Base-by-base conservation (phyloP, 1,140 invertebrate species). In the Melanaphis sacchari region DNA sequence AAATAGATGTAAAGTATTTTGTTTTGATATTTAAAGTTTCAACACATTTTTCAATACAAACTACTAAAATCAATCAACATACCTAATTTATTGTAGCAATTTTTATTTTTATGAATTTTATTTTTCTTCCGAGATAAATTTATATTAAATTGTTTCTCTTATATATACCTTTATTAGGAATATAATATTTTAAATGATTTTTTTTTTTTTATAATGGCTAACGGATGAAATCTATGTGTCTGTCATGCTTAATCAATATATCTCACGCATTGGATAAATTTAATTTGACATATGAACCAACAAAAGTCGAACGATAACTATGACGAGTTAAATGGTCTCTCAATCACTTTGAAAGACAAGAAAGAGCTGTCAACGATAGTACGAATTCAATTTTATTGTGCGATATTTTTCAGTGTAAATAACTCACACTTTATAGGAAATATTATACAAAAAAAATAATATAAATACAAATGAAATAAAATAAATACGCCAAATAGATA, bases 351-450 rank as follows among this genome's bases (percentile, higher is more conserved):
- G 15, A 36, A 46, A 46, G 41, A 88, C 85, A 36, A 40, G n/a
- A 36, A 46, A 6, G 85, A 84, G 82, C 38, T 41, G 85, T 88
- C 85, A 43, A 36, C 41, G 84, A 43, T 43, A 43, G 31, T 66
- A 66, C 15, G 41, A 87, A 87, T 87, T 43, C 84, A 43, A 87
- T 87, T 87, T 9, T 88, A 43, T 31, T 18, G 84, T 85, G 84
- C 26, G 24, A 43, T 85, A 85, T 85, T 85, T 41, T n/a, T 49
- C 46, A 43, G 38, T 43, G 84, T 85, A 85, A 85, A 85, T 43
- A 85, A 43, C 24, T 26, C 9, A 85, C 3, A 38, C 26, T 31
- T 0, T 22, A 41, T 41, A 84, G 22, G 40, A 41, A 9, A 6
- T 40, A 41, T 24, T 26, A 41, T 8, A 22, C 24, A 11, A 26